Conservation (phyloP, 1,140 invertebrate genomes). For the Rhynchophorus ferrugineus region DNA sequence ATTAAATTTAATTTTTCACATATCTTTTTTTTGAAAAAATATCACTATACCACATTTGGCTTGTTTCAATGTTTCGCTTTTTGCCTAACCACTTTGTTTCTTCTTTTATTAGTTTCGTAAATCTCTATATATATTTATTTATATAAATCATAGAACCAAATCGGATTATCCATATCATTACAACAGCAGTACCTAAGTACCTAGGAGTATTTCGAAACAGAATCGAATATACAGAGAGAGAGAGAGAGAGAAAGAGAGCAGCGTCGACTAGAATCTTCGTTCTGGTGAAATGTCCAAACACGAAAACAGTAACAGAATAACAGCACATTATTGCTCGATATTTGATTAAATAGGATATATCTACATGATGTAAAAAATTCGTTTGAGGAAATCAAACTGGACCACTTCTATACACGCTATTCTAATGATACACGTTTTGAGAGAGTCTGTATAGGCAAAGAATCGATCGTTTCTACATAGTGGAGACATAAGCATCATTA, state of each 20-base stretch:
- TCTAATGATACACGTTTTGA: slow-evolving; percentile 39
- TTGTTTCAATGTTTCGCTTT: slow-evolving; percentile 12
- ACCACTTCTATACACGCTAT: slow-evolving; percentile 30
- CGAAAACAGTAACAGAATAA: too few species aligned
- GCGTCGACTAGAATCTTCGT: too few species aligned
- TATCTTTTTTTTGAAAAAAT: slow-evolving; percentile 45
- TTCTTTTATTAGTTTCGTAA: slow-evolving; percentile 3
- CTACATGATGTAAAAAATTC: neutral
- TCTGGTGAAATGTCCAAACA: too few species aligned
- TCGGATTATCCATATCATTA: slow-evolving; percentile 41
- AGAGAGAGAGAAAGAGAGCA: neutral
- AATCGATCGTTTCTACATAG: slow-evolving; percentile 13
- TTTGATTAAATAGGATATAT: too few species aligned
- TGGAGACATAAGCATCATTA: slow-evolving; percentile 33
- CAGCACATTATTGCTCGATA: too few species aligned
- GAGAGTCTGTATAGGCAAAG: slow-evolving; percentile 5
- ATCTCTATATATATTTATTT: too few species aligned
- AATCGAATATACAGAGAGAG: neutral
- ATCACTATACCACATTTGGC: slow-evolving; percentile 48
- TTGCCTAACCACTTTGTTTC: slow-evolving; percentile 8
- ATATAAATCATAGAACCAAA: too few species aligned
- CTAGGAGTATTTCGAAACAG: neutral
- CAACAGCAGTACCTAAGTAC: slow-evolving; percentile 36
- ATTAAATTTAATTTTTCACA: neutral
- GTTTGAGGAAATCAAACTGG: slow-evolving; percentile 5